A percentile compares a stretch with the other conserved stretches of the same genome.
phyloP scores from a whole-genome alignment of 2,888 invertebrate species.

The Priocnemis perturbator region DNA sequence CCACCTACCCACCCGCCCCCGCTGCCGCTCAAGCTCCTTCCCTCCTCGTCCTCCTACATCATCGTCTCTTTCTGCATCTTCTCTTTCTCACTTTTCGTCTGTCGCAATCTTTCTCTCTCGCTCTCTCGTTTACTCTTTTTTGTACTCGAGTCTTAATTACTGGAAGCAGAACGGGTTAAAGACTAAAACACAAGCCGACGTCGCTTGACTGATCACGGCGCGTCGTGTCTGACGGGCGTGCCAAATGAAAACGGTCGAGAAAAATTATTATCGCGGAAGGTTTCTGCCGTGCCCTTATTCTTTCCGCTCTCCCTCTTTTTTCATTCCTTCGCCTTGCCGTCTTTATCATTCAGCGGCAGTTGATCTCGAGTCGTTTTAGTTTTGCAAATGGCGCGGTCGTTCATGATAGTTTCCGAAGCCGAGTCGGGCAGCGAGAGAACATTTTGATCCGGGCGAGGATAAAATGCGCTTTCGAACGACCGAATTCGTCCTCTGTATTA shows the following conservation, averaged over 20 bases:
- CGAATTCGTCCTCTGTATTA: constrained; percentile 65
- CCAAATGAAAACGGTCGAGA: constrained; percentile 61
- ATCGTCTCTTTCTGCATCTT: constrained; percentile 10
- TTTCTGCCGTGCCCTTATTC: constrained; percentile 37
- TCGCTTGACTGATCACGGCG: constrained; percentile 65
- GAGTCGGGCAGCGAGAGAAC: too few species aligned
- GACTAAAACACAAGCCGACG: constrained; percentile 62
- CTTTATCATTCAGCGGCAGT: constrained; percentile 10
- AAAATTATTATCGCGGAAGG: constrained; percentile 56
- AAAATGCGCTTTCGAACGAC: not conserved
- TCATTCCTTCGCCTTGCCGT: not conserved
- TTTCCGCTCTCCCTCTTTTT: constrained; percentile 1
- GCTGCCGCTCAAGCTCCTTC: constrained; percentile 12
- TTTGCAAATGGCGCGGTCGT: not conserved
- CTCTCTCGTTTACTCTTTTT: constrained; percentile 34
- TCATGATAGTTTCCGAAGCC: too few species aligned
- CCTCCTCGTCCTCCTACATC: constrained; percentile 22
- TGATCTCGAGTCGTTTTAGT: not conserved
- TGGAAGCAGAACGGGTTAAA: constrained; percentile 64
- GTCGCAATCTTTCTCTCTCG: constrained; percentile 11
- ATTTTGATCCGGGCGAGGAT: too few species aligned
- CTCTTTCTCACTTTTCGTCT: constrained; percentile 9
- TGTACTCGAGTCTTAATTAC: constrained; percentile 61
- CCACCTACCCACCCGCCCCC: constrained; percentile 34
- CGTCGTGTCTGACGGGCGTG: constrained; percentile 61